Conservation (phyloP, 2,113 vertebrate species). For the Alectura lathami region DNA sequence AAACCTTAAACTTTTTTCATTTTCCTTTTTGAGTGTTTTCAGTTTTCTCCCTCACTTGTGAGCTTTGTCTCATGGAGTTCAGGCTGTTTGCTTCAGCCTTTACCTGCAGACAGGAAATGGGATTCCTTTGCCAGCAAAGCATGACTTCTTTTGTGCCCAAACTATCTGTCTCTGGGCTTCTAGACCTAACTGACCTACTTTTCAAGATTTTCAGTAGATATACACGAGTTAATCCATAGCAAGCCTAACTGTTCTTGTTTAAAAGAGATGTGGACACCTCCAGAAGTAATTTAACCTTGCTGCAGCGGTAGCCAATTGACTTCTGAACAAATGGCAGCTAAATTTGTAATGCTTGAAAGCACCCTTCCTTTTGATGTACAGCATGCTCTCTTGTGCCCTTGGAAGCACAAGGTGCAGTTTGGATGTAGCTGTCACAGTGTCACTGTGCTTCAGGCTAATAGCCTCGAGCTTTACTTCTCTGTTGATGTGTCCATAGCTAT, state of each 20-base stretch:
- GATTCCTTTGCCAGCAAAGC: background rate
- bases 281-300: conserved; percentile 11
- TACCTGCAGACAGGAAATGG: background rate
- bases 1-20: accelerated
- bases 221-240: background rate
- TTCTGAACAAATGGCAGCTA: background rate
- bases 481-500: background rate
- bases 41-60: background rate
- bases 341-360: conserved; percentile 3
- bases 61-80: background rate
- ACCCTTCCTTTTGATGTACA: background rate
- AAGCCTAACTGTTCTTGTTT: background rate
- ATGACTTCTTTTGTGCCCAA: background rate
- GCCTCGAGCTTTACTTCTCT: background rate
- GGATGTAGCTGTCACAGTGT: background rate
- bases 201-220: conserved; percentile 1
- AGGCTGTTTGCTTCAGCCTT: background rate
- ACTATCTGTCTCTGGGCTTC: background rate
- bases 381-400: background rate
- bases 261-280: background rate
- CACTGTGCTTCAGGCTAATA: conserved; percentile 9
- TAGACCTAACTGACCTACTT: background rate
- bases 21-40: background rate
- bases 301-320: background rate
- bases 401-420: background rate